phyloP scores from a whole-genome alignment of 2,888 invertebrate genomes.

The Punctoribates punctum region DNA sequence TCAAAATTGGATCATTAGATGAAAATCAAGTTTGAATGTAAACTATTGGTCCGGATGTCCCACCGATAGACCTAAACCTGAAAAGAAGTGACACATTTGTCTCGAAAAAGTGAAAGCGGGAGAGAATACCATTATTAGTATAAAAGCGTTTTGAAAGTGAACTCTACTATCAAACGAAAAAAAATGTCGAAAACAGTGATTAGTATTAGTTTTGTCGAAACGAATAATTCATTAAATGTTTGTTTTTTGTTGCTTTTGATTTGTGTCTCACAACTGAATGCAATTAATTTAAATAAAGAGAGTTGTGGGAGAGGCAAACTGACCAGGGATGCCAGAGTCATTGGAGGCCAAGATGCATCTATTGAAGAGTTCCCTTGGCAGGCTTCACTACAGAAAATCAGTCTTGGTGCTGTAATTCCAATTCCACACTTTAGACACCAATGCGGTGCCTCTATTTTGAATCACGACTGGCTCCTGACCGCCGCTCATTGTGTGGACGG shows the following conservation, averaged over 20 bases:
- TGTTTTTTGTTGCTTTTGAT: too few relatives aligned
- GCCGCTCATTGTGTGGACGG: slow-evolving; percentile 42
- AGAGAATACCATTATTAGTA: not conserved
- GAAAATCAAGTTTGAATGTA: slow-evolving; percentile 32
- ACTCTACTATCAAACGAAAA: not conserved
- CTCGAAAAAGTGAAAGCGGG: not conserved
- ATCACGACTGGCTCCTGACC: slow-evolving; percentile 39
- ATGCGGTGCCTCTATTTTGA: slow-evolving; percentile 41
- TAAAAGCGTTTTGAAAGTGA: not conserved
- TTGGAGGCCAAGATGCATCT: slow-evolving; percentile 34
- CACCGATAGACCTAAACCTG: not conserved
- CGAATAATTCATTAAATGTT: too few relatives aligned
- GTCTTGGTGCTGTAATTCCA: slow-evolving; percentile 23
- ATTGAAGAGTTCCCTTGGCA: slow-evolving; percentile 43
- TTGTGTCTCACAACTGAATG: not conserved
- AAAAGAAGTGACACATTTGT: slow-evolving; percentile 6
- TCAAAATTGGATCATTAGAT: slow-evolving; percentile 4
- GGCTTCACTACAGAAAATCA: slow-evolving; percentile 36
- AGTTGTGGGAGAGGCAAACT: slow-evolving; percentile 2
- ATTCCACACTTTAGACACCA: slow-evolving; percentile 39
- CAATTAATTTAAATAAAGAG: slow-evolving; percentile 2
- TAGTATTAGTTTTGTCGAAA: not conserved
- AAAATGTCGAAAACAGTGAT: not conserved
- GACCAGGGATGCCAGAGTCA: not conserved
- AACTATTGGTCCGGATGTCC: slow-evolving; percentile 30